A percentile compares a stretch with the other conserved stretches of the same genome.
Conservation (phyloP, 2,113 vertebrate species). For the Romanogobio albipinnatus region DNA sequence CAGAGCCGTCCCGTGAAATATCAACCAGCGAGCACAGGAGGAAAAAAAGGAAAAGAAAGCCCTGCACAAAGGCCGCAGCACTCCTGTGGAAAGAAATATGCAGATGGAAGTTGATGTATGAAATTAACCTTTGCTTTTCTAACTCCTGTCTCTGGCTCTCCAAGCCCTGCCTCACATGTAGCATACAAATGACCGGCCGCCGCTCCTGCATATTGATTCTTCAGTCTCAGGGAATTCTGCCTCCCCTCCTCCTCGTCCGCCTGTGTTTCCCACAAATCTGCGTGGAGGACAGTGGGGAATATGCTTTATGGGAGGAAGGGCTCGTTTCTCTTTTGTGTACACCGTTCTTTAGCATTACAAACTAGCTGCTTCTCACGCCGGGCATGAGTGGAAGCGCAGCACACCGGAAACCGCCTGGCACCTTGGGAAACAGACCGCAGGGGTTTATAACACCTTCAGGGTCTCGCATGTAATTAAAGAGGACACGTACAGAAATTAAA, state of each 20-base stretch:
- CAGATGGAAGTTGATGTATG: constrained; percentile 77
- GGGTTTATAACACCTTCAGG: constrained; percentile 41
- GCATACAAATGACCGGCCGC: constrained; percentile 69
- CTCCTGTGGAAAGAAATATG: constrained; percentile 63
- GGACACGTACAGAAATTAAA: not conserved
- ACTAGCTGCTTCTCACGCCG: constrained; percentile 39
- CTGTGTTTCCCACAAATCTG: constrained; percentile 45
- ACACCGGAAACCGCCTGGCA: constrained; percentile 15
- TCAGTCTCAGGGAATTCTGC: constrained; percentile 51
- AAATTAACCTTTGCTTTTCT: constrained; percentile 79
- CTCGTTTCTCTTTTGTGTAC: constrained; percentile 36
- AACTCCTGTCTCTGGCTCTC: constrained; percentile 65
- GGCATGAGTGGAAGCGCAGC: constrained; percentile 21
- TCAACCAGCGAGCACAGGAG: not conserved
- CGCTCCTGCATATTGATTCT: constrained; percentile 68
- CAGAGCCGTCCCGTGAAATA: constrained; percentile 19
- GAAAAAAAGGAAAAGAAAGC: constrained; percentile 17
- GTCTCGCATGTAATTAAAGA: not conserved
- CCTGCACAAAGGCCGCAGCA: constrained; percentile 32
- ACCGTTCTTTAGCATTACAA: constrained; percentile 43
- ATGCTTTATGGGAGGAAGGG: constrained; percentile 40
- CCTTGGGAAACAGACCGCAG: constrained; percentile 20
- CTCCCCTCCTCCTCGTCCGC: constrained; percentile 53
- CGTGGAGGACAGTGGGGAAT: constrained; percentile 29
- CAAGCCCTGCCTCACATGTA: constrained; percentile 35